A percentile compares a stretch with the other conserved stretches of the same genome.
Evolutionary conservation across 1,140 invertebrate genomes (phyloP).

Genomic region (Ostrea edulis): DNA sequence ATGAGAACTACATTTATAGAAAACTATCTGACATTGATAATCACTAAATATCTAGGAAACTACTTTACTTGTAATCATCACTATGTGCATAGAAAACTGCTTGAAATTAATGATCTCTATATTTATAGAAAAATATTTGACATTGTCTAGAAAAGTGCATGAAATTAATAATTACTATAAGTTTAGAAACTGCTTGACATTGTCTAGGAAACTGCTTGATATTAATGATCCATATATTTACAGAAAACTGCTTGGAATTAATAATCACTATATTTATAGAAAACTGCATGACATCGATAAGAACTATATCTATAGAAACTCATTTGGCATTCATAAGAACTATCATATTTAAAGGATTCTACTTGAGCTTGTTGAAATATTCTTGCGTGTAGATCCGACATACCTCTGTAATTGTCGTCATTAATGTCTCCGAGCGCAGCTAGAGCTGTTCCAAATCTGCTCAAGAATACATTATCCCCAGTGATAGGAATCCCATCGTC

Average conservation of each 20-base stretch:
- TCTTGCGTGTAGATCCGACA: background rate
- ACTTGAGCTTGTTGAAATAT: background rate
- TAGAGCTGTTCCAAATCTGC: constrained; percentile 91
- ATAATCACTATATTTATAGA: background rate
- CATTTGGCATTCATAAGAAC: background rate
- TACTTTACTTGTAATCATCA: background rate
- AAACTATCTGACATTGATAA: background rate
- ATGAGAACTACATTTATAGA: background rate
- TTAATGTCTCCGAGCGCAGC: constrained; percentile 94
- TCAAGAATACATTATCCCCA: background rate
- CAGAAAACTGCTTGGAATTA: background rate
- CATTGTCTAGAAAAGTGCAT: too few species aligned
- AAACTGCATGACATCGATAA: background rate
- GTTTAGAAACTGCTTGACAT: too few species aligned
- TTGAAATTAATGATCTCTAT: too few species aligned
- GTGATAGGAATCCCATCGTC: background rate
- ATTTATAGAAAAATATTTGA: too few species aligned
- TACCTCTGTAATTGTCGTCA: constrained; percentile 86
- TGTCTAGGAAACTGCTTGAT: too few species aligned
- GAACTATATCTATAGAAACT: background rate
- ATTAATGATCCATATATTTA: too few species aligned
- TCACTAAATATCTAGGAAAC: background rate
- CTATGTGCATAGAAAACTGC: too few species aligned
- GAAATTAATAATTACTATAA: too few species aligned
- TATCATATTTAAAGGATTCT: background rate